A percentile compares a stretch with the other conserved stretches of the same genome.
phyloP scores from a whole-genome alignment of 2,113 vertebrate species.

The Aphyosemion australe region DNA sequence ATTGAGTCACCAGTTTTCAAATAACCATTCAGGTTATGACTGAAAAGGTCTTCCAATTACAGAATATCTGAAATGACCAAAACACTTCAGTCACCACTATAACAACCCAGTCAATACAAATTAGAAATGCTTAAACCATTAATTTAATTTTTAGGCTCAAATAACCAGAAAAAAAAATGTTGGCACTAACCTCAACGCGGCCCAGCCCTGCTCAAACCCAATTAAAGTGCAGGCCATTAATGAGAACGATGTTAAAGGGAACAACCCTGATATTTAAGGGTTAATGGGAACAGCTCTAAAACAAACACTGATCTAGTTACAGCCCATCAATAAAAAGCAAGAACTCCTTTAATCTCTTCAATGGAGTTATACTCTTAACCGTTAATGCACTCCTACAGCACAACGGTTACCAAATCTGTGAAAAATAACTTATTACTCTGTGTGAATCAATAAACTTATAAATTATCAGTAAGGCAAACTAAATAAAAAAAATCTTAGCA shows the following conservation, averaged over 20 bases:
- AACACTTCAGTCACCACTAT: no score
- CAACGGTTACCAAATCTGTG: neutral
- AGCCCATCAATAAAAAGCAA: neutral
- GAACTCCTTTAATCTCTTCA: no score
- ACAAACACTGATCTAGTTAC: neutral
- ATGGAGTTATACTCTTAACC: neutral
- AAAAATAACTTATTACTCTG: neutral
- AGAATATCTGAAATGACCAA: neutral
- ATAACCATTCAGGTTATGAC: neutral
- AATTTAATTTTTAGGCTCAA: neutral
- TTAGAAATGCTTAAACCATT: neutral
- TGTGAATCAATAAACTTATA: neutral
- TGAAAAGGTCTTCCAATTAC: neutral
- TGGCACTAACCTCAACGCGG: neutral
- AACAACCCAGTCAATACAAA: neutral
- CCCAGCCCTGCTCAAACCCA: neutral
- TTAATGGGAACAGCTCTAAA: neutral
- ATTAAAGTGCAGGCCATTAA: neutral
- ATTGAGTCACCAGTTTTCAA: neutral
- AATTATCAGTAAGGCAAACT: neutral
- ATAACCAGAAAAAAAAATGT: neutral
- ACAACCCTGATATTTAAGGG: neutral
- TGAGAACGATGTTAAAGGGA: neutral
- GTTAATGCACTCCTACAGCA: neutral
- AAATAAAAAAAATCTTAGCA: constrained; percentile 1